Evolutionary conservation across 2,888 invertebrate genomes (phyloP).

Genomic region (Agrotis puta): DNA sequence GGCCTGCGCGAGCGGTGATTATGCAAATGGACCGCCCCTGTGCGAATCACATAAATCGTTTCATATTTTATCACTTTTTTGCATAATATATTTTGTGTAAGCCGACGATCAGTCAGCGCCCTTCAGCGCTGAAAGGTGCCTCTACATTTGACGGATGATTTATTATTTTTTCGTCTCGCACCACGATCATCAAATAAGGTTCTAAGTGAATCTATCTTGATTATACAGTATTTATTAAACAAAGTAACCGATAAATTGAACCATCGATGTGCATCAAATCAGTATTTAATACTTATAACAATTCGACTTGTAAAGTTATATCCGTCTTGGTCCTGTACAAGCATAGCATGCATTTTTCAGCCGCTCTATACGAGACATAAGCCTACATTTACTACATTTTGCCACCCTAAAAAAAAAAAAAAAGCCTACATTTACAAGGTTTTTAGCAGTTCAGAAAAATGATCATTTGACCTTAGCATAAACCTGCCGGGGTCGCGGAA

Average conservation of each 20-base stretch:
- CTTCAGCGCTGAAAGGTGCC: slow-evolving; percentile 73
- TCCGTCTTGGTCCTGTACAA: too few relatives aligned
- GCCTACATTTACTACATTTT: too few relatives aligned
- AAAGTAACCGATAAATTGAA: slow-evolving; percentile 10
- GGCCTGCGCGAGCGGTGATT: slow-evolving; percentile 80
- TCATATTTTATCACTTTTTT: slow-evolving; percentile 87
- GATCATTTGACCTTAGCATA: background rate
- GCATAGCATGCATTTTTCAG: too few relatives aligned
- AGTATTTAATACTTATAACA: background rate
- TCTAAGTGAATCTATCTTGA: slow-evolving; percentile 34
- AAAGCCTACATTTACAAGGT: too few relatives aligned
- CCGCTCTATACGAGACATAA: background rate
- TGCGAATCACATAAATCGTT: slow-evolving; percentile 86
- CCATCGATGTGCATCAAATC: background rate
- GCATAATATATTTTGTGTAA: slow-evolving; percentile 84
- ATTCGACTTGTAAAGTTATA: background rate
- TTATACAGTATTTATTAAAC: slow-evolving; percentile 34
- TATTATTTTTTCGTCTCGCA: slow-evolving; percentile 68
- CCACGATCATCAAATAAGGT: slow-evolving; percentile 59
- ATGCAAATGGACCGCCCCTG: slow-evolving; percentile 83
- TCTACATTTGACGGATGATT: slow-evolving; percentile 78
- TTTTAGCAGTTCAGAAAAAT: background rate
- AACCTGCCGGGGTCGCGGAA: too few relatives aligned
- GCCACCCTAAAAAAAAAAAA: too few relatives aligned
- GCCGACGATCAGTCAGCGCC: slow-evolving; percentile 82